A percentile compares a stretch with the other conserved stretches of the same genome.
Conservation (phyloP, 2,888 invertebrate species). For the Hartigia nigra region DNA sequence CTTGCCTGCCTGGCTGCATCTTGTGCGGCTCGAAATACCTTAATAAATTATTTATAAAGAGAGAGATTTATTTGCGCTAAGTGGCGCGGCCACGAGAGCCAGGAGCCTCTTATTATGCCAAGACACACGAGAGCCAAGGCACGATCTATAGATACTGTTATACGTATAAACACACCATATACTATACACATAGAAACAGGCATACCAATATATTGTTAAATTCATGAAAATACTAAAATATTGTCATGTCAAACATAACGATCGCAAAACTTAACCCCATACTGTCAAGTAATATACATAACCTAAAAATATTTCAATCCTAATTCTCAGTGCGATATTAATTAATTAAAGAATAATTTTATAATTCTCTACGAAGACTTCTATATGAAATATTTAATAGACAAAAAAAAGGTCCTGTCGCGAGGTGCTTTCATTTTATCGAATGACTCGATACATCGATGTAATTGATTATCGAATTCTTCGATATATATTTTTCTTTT, state of each 20-base stretch:
- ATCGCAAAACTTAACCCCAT: too few relatives aligned
- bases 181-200: neutral
- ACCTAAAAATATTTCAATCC: too few relatives aligned
- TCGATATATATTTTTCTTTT: neutral
- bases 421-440: neutral
- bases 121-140: neutral
- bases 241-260: too few relatives aligned
- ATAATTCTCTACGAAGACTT: too few relatives aligned
- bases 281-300: too few relatives aligned
- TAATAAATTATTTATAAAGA: conserved; percentile 38
- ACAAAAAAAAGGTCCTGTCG: neutral
- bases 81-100: conserved; percentile 26
- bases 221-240: neutral
- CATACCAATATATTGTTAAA: neutral
- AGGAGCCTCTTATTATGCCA: conserved; percentile 23
- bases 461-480: conserved; percentile 1
- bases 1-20: conserved; percentile 18
- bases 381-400: too few relatives aligned
- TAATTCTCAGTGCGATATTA: neutral
- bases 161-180: neutral
- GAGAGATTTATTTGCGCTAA: conserved; percentile 38
- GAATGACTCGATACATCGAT: neutral
- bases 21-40: conserved; percentile 31
- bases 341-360: neutral
- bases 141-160: neutral